Percentiles rank a stretch among this genome's conserved stretches.
Evolutionary conservation across 2,113 vertebrate genomes (phyloP).

Genomic region (Ifrita kowaldi): DNA sequence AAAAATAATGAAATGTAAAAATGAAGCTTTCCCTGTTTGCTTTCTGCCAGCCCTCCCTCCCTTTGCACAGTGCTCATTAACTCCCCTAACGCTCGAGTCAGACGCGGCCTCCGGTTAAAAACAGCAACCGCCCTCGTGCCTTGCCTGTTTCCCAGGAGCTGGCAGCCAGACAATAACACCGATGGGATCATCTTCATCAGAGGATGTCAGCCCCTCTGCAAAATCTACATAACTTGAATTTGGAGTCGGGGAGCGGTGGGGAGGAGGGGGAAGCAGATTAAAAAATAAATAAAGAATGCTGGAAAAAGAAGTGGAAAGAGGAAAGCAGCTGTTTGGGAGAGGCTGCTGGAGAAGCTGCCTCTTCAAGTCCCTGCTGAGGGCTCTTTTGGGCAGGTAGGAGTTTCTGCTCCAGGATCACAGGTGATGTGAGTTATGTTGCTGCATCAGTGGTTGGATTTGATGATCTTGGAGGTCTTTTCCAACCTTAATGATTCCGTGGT

Average conservation of each 20-base stretch:
- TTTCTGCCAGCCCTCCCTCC: slow-evolving; percentile 51
- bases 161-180: slow-evolving; percentile 66
- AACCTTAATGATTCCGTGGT: neutral
- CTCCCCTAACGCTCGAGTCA: slow-evolving; percentile 49
- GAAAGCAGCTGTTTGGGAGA: neutral
- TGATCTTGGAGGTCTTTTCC: neutral
- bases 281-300: neutral
- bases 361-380: neutral
- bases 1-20: slow-evolving; percentile 62
- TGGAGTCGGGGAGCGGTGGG: neutral
- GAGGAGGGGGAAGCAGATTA: neutral
- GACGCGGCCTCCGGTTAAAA: slow-evolving; percentile 61
- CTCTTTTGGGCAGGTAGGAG: neutral
- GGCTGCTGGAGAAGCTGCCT: neutral
- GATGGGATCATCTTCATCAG: slow-evolving; percentile 48
- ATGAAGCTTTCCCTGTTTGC: slow-evolving; percentile 59
- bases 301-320: neutral
- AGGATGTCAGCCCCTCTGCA: slow-evolving; percentile 49
- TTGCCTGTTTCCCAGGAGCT: slow-evolving; percentile 43
- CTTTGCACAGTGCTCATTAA: slow-evolving; percentile 62
- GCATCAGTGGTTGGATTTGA: neutral
- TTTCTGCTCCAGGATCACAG: neutral
- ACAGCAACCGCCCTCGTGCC: slow-evolving; percentile 48
- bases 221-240: slow-evolving; percentile 15
- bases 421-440: neutral